Conservation (phyloP, 2,888 invertebrate genomes). For the Xestia xanthographa region DNA sequence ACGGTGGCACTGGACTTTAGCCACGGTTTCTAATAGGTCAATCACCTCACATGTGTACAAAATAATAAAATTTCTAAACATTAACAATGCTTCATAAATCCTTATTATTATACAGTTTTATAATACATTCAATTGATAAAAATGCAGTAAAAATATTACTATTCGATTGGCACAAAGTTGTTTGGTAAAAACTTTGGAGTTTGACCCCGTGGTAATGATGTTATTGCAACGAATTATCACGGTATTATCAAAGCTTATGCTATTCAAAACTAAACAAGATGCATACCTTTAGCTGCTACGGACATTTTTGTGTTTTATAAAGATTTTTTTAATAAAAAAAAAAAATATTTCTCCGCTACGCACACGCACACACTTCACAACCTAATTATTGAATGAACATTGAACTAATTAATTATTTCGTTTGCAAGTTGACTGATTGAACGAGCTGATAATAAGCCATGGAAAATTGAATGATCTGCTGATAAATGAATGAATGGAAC, state of each 20-base stretch:
- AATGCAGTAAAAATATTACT: neutral
- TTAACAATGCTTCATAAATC: no score
- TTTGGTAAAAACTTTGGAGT: conserved; percentile 67
- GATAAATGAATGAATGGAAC: conserved; percentile 59
- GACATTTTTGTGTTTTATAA: conserved; percentile 77
- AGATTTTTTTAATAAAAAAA: conserved; percentile 13
- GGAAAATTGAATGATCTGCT: conserved; percentile 60
- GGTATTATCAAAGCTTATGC: neutral
- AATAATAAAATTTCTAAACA: no score
- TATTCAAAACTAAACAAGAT: neutral
- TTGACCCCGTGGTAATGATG: conserved; percentile 68
- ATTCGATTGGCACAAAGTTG: conserved; percentile 12
- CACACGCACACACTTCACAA: conserved; percentile 50
- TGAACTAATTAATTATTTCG: conserved; percentile 29
- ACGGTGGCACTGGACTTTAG: no score
- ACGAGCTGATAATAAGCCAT: conserved; percentile 44
- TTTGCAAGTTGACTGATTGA: conserved; percentile 45
- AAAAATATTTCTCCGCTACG: conserved; percentile 16
- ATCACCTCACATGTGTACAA: no score
- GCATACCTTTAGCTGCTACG: conserved; percentile 84
- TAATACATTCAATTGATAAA: neutral
- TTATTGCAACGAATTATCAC: neutral
- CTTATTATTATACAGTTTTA: no score
- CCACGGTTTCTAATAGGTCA: no score
- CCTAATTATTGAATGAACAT: conserved; percentile 56